A percentile compares a stretch with the other conserved stretches of the same genome.
Conservation (phyloP, 2,888 invertebrate species). For the Drosophila setosimentum region DNA sequence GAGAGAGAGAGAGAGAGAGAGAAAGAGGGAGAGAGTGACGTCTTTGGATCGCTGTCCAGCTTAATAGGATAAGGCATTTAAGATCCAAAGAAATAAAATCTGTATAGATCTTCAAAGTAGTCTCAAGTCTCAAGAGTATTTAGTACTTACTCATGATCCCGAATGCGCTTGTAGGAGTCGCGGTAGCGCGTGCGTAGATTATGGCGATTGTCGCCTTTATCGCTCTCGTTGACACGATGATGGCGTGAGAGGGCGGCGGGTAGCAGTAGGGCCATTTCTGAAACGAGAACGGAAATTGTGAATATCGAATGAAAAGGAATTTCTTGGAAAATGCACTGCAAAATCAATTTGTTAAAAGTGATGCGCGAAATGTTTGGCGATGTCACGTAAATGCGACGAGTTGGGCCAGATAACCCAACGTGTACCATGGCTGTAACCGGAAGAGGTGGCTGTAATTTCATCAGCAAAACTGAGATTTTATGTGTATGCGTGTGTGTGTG, state of each 20-base stretch:
- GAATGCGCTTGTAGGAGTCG: constrained; percentile 88
- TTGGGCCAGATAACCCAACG: neutral
- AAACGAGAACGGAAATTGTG: constrained; percentile 73
- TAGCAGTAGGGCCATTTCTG: constrained; percentile 93
- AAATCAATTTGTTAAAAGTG: constrained; percentile 54
- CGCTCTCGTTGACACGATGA: constrained; percentile 91
- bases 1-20: neutral
- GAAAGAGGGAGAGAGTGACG: neutral
- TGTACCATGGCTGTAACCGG: constrained; percentile 15
- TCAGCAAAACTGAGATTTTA: constrained; percentile 19
- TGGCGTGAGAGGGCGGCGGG: constrained; percentile 91
- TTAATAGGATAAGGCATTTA: neutral
- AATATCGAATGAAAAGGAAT: neutral
- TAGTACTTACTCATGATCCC: constrained; percentile 85
- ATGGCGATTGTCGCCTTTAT: constrained; percentile 89
- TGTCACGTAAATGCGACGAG: constrained; percentile 33
- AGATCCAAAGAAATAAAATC: neutral
- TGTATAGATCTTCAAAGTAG: neutral
- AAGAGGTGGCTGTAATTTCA: constrained; percentile 43
- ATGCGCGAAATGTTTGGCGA: constrained; percentile 28
- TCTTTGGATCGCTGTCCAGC: neutral
- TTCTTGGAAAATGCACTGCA: neutral
- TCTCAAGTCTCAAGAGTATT: neutral
- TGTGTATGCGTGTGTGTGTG: constrained; percentile 9
- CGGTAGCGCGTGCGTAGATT: constrained; percentile 91